Evolutionary conservation across 2,113 vertebrate species (phyloP), one percentile per base, ranked within the genome.

Genomic region (Periophthalmus modestus): DNA sequence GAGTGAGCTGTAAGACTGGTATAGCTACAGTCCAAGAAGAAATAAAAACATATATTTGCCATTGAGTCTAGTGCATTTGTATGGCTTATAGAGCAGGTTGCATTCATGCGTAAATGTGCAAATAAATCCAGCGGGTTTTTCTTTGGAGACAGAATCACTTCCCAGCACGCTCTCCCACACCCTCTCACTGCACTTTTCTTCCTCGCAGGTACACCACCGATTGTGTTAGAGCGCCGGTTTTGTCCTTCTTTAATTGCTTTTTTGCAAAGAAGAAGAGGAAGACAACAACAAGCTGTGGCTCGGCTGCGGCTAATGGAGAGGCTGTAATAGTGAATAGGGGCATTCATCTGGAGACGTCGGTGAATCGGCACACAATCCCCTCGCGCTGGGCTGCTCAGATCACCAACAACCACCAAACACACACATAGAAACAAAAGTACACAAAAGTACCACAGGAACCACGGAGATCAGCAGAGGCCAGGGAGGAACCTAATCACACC

Each of bases 301-400:
- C 85, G 75, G 83, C 85, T 82, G 85, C 82, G 79, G 85, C 89
- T 92, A 92, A 92, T 91, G 89, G 90, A 92, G 90, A 90, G 88
- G 84, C 91, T 90, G 88, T 88, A 87, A 89, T 89, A 89, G 88
- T 92, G 89, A 93, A 93, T 92, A 89, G 90, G 87, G 71, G 87
- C 89, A 92, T 92, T 93, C 89, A 91, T 91, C 87, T 91, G 84
- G 84, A 92, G 90, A 91, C 85, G 77, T 83, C 68, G 86, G 71
- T 90, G 91, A 92, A 93, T 91, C 89, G 57, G 77, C 73, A 43
- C 85, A 93, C 92, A 92, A 92, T 89, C 78, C 82, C 75, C 88
- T 59, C 73, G 83, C 77, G 36, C 75, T 77, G 78, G 71, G 88
- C 89, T 85, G 88, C 91, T 90, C 91, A 89, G 89, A 92, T 91